A percentile compares a stretch with the other conserved stretches of the same genome.
These are phyloP conservation scores for Chionoecetes opilio DNA, from an alignment of 1,140 invertebrate species.

Conservation along the genomic window DNA sequence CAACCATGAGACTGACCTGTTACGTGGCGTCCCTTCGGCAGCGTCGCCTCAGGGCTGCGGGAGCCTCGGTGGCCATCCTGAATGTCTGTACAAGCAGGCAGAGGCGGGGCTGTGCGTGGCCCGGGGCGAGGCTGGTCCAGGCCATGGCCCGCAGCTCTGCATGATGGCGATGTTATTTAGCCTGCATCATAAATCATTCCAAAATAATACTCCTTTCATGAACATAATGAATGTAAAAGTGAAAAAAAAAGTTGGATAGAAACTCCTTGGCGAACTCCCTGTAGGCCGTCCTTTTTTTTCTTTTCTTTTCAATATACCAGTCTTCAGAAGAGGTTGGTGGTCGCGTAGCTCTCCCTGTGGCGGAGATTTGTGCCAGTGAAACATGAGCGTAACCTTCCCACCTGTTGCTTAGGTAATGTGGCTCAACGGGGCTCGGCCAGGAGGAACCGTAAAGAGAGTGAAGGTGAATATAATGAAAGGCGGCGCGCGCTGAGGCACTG, in stretches of 20 bases:
- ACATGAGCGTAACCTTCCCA: neutral
- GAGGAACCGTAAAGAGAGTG: slow-evolving; percentile 42
- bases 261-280: neutral
- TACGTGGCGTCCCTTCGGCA: too few relatives aligned
- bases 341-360: neutral
- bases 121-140: neutral
- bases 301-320: too few relatives aligned
- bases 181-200: neutral
- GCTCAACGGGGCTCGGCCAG: neutral
- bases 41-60: neutral
- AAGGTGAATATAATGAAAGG: slow-evolving; percentile 18
- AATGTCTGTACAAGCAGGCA: neutral
- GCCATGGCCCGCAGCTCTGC: neutral
- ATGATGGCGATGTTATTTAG: neutral
- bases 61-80: neutral
- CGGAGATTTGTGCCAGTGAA: neutral
- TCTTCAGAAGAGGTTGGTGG: neutral
- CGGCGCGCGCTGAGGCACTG: neutral
- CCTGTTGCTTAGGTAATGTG: slow-evolving; percentile 27
- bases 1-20: too few relatives aligned
- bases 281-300: neutral
- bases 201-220: neutral
- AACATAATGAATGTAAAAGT: neutral
- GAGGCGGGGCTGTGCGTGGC: neutral
- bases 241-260: neutral